Conservation (phyloP, 2,113 vertebrate species). For the Callipepla californica region DNA sequence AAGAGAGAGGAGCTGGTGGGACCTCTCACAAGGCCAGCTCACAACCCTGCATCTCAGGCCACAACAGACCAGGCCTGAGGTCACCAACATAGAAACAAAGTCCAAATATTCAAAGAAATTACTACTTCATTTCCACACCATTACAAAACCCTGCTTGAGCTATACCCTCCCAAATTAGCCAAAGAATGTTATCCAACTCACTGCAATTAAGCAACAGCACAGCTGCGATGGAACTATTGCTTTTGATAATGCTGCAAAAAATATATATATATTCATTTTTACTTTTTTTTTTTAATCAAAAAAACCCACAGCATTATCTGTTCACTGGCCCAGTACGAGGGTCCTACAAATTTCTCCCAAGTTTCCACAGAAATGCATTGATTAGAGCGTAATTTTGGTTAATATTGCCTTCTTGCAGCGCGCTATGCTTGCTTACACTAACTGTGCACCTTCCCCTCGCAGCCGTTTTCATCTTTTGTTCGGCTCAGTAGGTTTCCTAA, state of each 20-base stretch:
- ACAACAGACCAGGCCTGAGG: background rate
- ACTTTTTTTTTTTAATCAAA: background rate
- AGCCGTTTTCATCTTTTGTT: conserved; percentile 84
- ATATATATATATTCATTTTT: conserved; percentile 29
- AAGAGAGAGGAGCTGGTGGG: background rate
- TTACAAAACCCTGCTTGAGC: background rate
- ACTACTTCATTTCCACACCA: background rate
- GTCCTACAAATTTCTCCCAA: conserved; percentile 79
- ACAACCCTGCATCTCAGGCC: background rate
- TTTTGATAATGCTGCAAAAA: background rate
- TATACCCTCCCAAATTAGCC: background rate
- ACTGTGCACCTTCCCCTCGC: conserved; percentile 80
- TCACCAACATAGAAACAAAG: accelerated
- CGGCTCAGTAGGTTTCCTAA: conserved; percentile 96
- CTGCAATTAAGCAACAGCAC: background rate
- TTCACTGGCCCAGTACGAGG: conserved; percentile 49
- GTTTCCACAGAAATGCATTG: conserved; percentile 96
- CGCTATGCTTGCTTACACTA: conserved; percentile 79
- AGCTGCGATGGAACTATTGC: background rate
- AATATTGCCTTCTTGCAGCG: conserved; percentile 84
- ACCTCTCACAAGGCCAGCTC: background rate
- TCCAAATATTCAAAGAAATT: background rate
- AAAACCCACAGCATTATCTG: conserved; percentile 18
- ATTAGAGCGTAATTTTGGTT: conserved; percentile 88
- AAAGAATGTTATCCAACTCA: conserved; percentile 10